Evolutionary conservation across 2,888 invertebrate species (phyloP), one percentile per base, ranked within the genome.

Genomic region (Oligia latruncula): DNA sequence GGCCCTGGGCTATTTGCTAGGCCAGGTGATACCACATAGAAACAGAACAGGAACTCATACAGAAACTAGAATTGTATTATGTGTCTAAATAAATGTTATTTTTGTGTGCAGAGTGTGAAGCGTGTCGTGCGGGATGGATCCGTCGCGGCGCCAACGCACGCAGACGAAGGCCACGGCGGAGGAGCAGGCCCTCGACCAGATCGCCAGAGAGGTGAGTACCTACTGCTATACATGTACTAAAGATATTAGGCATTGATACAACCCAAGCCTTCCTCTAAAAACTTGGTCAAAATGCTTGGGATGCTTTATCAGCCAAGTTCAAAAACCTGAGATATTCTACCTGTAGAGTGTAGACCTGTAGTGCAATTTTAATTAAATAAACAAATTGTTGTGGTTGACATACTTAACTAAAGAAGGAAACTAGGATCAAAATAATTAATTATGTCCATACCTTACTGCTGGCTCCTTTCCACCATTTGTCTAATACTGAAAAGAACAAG

Each of bases 111-210:
- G 94, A 85, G 77, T 87, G 89, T 90, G 89, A 87, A 92, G 92
- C 87, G 92, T 91, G 87, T 88, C 89, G 89, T 90, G 90, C 84
- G 90, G 94, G 90, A 97, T 97, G 96, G 96, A 97, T 91, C 94
- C 97, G 83, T 97, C 97, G 90, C 97, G 98, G 95, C 97, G 98
- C 97, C 97, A 98, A 97, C 97, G 98, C 97, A 98, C 98, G 95
- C 96, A 97, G 89, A 97, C 98, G 88, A 98, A 99, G 96, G 98
- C 99, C 92, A 98, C 99, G 74, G 99, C 99, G n/a, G 99, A 99
- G 96, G 99, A 99, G 97, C 99, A 99, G 95, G 99, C 99, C 73
- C 97, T 99, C 80, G 99, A 99, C 97, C 99, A 99, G 97, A 99
- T 99, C 90, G 99, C 99, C 75, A 98, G 98, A 97, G 99, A 99